phyloP scores from a whole-genome alignment of 1,140 invertebrate species.

The Heliconius eleuchia region DNA sequence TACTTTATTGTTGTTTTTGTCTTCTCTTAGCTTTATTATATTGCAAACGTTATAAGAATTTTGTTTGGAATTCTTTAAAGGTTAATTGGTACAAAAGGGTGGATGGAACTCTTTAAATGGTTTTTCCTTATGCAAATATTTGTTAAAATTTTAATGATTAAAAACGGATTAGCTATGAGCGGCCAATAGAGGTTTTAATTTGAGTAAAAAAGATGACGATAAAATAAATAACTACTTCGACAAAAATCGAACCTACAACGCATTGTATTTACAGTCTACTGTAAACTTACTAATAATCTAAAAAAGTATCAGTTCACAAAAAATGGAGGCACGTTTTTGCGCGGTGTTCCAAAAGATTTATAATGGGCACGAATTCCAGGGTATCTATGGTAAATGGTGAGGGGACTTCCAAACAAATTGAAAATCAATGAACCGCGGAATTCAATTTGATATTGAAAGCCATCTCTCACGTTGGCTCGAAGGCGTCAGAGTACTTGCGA shows the following conservation, averaged over 20 bases:
- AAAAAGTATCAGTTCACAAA: neutral
- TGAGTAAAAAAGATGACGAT: too few relatives aligned
- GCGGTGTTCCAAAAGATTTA: slow-evolving; percentile 58
- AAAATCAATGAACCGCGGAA: slow-evolving; percentile 82
- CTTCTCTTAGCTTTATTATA: slow-evolving; percentile 5
- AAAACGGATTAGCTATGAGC: too few relatives aligned
- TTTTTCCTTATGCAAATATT: too few relatives aligned
- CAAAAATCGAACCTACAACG: too few relatives aligned
- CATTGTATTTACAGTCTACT: too few relatives aligned
- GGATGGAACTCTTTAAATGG: neutral
- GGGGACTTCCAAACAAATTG: slow-evolving; percentile 75
- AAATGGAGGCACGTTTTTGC: slow-evolving; percentile 39
- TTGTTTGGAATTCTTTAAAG: neutral
- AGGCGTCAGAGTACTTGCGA: slow-evolving; percentile 57
- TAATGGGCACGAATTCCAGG: slow-evolving; percentile 53
- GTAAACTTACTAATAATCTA: too few relatives aligned
- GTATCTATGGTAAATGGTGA: slow-evolving; percentile 66
- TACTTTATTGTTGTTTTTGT: neutral
- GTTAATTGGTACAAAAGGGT: neutral
- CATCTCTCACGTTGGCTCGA: slow-evolving; percentile 62
- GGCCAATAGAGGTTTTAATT: too few relatives aligned
- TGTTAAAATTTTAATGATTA: too few relatives aligned
- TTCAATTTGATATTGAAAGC: slow-evolving; percentile 82
- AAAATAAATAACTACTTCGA: too few relatives aligned
- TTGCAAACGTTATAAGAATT: neutral